Conservation (phyloP, 1,140 invertebrate species). For the Drosophila takahashii region DNA sequence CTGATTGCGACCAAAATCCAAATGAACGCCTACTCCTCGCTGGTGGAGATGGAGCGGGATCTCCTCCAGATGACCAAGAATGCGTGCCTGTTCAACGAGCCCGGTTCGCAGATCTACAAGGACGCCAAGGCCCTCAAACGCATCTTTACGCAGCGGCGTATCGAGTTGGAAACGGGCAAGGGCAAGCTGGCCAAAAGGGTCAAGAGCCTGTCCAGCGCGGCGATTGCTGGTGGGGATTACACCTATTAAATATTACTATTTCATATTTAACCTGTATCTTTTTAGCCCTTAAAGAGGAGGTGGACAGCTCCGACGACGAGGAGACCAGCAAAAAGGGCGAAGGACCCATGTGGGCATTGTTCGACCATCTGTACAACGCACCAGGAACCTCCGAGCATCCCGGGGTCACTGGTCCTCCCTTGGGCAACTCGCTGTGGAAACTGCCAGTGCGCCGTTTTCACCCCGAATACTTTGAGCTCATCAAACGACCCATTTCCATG, state of each 20-base stretch:
- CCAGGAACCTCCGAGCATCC: conserved; percentile 83
- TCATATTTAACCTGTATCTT: background rate
- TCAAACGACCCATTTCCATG: conserved; percentile 97
- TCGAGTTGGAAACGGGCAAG: conserved; percentile 85
- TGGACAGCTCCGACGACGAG: conserved; percentile 82
- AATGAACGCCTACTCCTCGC: conserved; percentile 89
- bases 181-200: conserved; percentile 63
- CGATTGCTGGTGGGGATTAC: conserved; percentile 56
- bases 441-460: conserved; percentile 95
- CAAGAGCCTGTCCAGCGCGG: conserved; percentile 69
- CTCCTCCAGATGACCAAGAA: conserved; percentile 96
- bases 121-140: conserved; percentile 96
- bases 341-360: conserved; percentile 86
- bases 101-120: conserved; percentile 98
- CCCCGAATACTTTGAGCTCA: conserved; percentile 99
- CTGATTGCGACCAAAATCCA: conserved; percentile 97
- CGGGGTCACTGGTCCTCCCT: conserved; percentile 86
- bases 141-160: conserved; percentile 86
- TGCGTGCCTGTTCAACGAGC: conserved; percentile 98
- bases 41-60: conserved; percentile 96
- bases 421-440: conserved; percentile 96
- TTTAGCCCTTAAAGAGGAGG: conserved; percentile 75
- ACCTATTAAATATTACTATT: background rate
- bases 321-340: conserved; percentile 84
- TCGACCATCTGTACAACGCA: conserved; percentile 85